Evolutionary conservation across 2,113 vertebrate genomes (phyloP), one percentile per base, ranked within the genome.

Genomic region (Poeciliopsis retropinna): DNA sequence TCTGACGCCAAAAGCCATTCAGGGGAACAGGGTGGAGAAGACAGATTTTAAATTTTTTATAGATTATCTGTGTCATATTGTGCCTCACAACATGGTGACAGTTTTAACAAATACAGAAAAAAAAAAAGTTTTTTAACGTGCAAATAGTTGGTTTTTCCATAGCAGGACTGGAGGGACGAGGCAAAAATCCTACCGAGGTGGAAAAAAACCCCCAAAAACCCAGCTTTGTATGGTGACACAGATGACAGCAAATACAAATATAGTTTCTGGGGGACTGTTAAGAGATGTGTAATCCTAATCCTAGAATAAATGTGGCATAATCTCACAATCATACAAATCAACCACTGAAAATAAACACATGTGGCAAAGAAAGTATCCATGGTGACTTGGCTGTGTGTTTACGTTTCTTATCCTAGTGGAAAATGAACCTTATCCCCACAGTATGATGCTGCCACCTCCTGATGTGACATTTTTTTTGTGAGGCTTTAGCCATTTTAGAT

Each of bases 91-190:
- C 10, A 12, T 11, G 34, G 10, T 11, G 34, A 37, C 34, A 37
- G 34, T 37, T 37, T 37, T 37, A 37, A 34, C 32, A 34, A 34
- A 34, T 34, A 34, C 32, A 34, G 32, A 34, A 9, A 34, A 34
- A 32, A 32, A 34, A 34, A 34, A 0, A 9, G 8, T 34, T 34
- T 34, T 9, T 34, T 34, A 86, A 87, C 62, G 86, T 88, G 86
- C 84, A 90, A 88, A 91, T 91, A 61, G 86, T 75, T 12, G 70
- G 75, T 81, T 76, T 85, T 51, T 73, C 14, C 67, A 25, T 71
- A 44, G 14, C 5, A 78, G 75, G 75, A 80, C 79, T 39, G 78
- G 54, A 72, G 72, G 51, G 25, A 67, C 74, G 67, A 75, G 61
- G 37, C 41, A 68, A 75, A 34, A 78, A 79, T 81, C 78, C 73